Evolutionary conservation across 1,140 invertebrate species (phyloP), one percentile per base, ranked within the genome.

Genomic region (Ctenoplectra terminalis): DNA sequence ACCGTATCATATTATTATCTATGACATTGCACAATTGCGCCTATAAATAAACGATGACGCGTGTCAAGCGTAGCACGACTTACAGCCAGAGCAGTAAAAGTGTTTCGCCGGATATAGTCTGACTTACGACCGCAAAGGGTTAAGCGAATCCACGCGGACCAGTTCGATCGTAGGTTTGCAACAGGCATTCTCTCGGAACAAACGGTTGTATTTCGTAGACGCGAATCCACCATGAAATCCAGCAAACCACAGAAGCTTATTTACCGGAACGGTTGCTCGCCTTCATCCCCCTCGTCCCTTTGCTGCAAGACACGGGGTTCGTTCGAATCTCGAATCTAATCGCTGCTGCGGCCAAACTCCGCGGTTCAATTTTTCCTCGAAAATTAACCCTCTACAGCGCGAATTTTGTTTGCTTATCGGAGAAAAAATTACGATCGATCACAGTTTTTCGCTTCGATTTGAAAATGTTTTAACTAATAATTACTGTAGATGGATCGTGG

Each of bases 181-280:
- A 61, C 67, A 40, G n/a, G 31, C 75, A 43, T 52, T 72, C 67
- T 37, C 23, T 17, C 43, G 67, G 54, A 71, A 79, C 67, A 56
- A 43, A 40, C 52, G 66, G 56, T 43, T 60, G 66, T 71, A 71
- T 72, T 79, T 72, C 69, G 76, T 52, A 72, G 54, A 71, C 69
- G 26, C 56, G 76, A 79, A 79, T 72, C 66, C 76, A 34, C 76
- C 69, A 34, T 79, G 76, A 71, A 79, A 72, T 79, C 76, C 56
- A 60, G 56, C 43, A 72, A 72, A 79, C 76, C 67, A 56, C 76
- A 61, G 56, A 72, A 79, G 76, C 76, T 79, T 79, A 79, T 79
- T 79, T 79, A 72, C 67, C 76, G 67, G 67, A 79, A 79, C 67
- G 67, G 43, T 72, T 37, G 40, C 76, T 70, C 52, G 66, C 43